phyloP scores from a whole-genome alignment of 2,113 vertebrate species.

The Phalacrocorax brasilianus region DNA sequence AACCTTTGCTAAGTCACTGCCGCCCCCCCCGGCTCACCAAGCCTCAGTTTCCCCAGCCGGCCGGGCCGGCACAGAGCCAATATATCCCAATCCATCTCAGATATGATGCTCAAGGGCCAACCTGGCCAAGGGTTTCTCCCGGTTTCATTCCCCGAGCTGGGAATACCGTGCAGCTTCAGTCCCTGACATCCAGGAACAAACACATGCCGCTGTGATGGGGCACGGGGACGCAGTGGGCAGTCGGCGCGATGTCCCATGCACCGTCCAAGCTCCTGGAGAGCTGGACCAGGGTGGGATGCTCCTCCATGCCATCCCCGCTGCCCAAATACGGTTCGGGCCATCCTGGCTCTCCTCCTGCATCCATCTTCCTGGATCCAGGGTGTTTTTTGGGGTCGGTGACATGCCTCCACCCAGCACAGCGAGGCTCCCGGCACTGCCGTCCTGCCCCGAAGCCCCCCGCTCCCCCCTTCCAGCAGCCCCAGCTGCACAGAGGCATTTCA shows the following conservation, averaged over 20 bases:
- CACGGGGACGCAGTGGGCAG: fast-evolving
- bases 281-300: fast-evolving
- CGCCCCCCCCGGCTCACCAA: fast-evolving
- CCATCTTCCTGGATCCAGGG: no score
- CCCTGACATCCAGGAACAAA: fast-evolving
- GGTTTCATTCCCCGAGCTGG: not conserved
- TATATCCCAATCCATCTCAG: fast-evolving
- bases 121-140: not conserved
- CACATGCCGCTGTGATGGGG: fast-evolving
- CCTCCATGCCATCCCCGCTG: not conserved
- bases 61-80: fast-evolving
- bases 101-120: fast-evolving
- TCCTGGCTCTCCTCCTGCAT: fast-evolving
- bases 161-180: not conserved
- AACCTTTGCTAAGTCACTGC: not conserved
- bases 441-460: fast-evolving
- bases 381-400: fast-evolving
- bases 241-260: fast-evolving
- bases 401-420: fast-evolving
- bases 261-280: fast-evolving
- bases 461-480: not conserved
- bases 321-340: fast-evolving
- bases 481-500: fast-evolving
- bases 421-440: fast-evolving
- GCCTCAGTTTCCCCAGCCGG: not conserved